Evolutionary conservation across 2,797 vertebrate genomes (phyloP), one percentile per base, ranked within the genome.

Genomic region (Dendrocincla fuliginosa): DNA sequence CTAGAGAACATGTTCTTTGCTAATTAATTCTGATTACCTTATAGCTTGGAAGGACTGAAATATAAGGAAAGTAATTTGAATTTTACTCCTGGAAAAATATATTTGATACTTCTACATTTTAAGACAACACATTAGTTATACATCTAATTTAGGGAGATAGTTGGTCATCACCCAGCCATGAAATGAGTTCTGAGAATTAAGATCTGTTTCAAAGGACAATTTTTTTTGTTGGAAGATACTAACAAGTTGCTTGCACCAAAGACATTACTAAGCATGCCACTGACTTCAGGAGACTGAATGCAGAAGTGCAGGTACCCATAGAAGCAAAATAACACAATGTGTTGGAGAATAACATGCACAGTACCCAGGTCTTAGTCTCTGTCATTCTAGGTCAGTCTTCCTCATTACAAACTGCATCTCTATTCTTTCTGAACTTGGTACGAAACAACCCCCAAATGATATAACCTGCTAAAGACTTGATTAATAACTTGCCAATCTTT

Each of bases 111-210:
- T 89, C 24, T 83, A 11, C 4, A 1, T 68, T 55, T 35, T 18
- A 60, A 56, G 42, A 57, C 22, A 83, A 33, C 22, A 46, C 16
- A 57, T 47, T 50, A 76, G 20, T 83, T 59, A 55, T 11, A 70
- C n/a, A 74, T 32, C 59, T 63, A 81, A 74, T 93, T 42, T 84
- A 20, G 16, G 41, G 39, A 78, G 28, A 56, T 22, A 90, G 63
- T 2, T 84, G 30, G 42, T 85, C 68, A 85, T 47, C 78, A 79
- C 9, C 10, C 41, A 67, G 37, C 23, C 25, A 46, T 49, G 42
- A 96, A 95, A 89, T 47, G 52, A 77, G 23, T 89, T 95, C 37
- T 68, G n/a, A 95, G 55, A 68, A 75, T 50, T 71, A 90, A 63
- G 25, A 82, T 20, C 7, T 39, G 1, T 50, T 79, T 73, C 4